Base-by-base conservation (phyloP, 2,113 vertebrate genomes). In the Tylochromis polylepis region DNA sequence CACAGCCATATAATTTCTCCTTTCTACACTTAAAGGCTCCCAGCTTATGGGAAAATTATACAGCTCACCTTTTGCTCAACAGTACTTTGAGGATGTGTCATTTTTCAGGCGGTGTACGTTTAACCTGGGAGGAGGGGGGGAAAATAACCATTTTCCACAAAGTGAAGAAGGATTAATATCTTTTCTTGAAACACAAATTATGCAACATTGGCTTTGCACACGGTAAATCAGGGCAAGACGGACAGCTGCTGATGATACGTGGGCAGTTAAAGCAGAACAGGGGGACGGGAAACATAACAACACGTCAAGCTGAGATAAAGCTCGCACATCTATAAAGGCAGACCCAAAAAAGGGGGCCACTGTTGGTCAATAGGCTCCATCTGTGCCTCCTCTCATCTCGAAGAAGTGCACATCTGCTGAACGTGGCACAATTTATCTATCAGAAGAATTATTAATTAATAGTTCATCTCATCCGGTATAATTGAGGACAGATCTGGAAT, bases 1-100 rank as follows among this genome's bases (percentile, higher is more conserved):
- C 94, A 85, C 59, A 94, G 93, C 90, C 91, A 94, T 94, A 95
- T 95, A 95, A 96, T 95, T 94, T 91, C 93, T 93, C 90, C 91
- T 92, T 95, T 97, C 93, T 88, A 94, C 93, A 95, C 96, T 95
- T 96, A 96, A 94, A 96, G 27, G 85, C 92, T 94, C 81, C 83
- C 5, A 85, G 90, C 95, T 96, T 96, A 97, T 96, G 95, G 94
- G 95, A 92, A 96, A 96, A 97, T 97, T 96, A 96, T 96, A 96
- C 96, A 93, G 93, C 20, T 91, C 65, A 79, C 91, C 92, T 93
- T 95, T 92, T 86, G 93, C 95, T 92, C 86, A 91, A 92, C 95
- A 93, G 92, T 95, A 94, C 94, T 95, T 95, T 90, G 94, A 94
- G 90, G 92, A 95, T 94, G 94, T 94, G 92, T 94, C 93, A 96